phyloP scores from a whole-genome alignment of 1,140 invertebrate species.

The Periplaneta americana region DNA sequence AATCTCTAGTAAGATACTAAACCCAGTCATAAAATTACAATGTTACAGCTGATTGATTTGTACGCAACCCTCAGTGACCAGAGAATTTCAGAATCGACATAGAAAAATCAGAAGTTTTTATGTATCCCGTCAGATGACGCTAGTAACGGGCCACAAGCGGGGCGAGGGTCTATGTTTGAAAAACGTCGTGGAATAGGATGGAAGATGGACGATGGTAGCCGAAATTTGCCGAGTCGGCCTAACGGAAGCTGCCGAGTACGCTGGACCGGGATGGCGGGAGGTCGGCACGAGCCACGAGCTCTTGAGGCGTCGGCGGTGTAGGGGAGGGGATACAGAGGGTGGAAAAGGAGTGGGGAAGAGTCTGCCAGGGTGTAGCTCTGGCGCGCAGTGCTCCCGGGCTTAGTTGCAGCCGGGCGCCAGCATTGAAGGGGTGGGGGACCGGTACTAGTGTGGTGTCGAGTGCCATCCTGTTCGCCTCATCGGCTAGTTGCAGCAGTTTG shows the following conservation, averaged over 20 bases:
- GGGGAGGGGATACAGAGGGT: neutral
- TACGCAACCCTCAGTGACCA: too few species aligned
- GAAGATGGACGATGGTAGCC: neutral
- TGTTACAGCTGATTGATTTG: too few species aligned
- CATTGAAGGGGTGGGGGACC: neutral
- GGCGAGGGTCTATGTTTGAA: neutral
- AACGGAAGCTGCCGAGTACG: neutral
- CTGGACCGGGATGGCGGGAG: neutral
- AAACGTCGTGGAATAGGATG: neutral
- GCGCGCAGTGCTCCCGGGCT: conserved; percentile 6
- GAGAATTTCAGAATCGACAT: too few species aligned
- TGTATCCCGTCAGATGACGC: too few species aligned
- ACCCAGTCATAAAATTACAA: too few species aligned
- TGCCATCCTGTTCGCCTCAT: neutral
- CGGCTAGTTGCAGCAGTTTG: neutral
- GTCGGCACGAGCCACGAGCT: neutral
- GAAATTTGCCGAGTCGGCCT: neutral
- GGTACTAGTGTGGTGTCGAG: neutral
- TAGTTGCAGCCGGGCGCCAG: conserved; percentile 1
- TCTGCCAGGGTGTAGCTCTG: conserved; percentile 9
- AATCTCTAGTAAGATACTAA: too few species aligned
- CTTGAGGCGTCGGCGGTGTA: neutral
- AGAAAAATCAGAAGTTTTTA: too few species aligned
- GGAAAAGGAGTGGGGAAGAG: neutral
- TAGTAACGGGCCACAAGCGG: neutral